phyloP scores from a whole-genome alignment of 2,888 invertebrate species.

The Pristionchus arcanus region DNA sequence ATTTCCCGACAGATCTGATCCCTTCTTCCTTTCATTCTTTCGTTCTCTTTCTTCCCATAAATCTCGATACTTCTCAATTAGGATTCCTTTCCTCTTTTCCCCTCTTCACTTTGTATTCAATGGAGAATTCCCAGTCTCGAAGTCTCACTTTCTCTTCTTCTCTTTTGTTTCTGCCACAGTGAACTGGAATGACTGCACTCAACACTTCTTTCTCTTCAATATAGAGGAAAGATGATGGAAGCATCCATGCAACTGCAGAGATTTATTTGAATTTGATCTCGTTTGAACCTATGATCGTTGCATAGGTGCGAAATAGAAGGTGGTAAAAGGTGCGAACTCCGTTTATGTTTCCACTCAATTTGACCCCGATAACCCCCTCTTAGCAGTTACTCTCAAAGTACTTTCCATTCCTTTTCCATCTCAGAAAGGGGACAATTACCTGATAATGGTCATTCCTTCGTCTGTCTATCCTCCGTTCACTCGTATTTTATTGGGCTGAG shows the following conservation, averaged over 20 bases:
- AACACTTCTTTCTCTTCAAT: neutral
- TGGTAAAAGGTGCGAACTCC: neutral
- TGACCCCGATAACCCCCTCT: neutral
- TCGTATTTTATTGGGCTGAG: conserved; percentile 4
- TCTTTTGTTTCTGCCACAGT: neutral
- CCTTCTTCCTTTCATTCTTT: conserved; percentile 51
- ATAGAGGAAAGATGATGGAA: neutral
- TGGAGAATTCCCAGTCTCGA: neutral
- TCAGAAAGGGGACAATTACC: neutral
- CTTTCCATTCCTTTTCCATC: neutral
- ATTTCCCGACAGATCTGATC: conserved; percentile 30
- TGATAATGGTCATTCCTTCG: conserved; percentile 10
- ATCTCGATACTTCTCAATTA: conserved; percentile 3
- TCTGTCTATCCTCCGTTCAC: neutral
- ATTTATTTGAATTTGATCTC: neutral
- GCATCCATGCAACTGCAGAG: neutral
- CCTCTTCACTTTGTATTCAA: neutral
- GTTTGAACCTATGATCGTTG: neutral
- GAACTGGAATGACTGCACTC: neutral
- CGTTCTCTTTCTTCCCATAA: conserved; percentile 50
- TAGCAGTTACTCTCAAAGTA: neutral
- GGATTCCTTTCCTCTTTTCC: neutral
- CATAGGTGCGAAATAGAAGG: neutral
- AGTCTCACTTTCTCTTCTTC: neutral
- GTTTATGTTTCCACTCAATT: conserved; percentile 23